Evolutionary conservation across 2,888 invertebrate genomes (phyloP).

Genomic region (Nephrotoma appendiculata): DNA sequence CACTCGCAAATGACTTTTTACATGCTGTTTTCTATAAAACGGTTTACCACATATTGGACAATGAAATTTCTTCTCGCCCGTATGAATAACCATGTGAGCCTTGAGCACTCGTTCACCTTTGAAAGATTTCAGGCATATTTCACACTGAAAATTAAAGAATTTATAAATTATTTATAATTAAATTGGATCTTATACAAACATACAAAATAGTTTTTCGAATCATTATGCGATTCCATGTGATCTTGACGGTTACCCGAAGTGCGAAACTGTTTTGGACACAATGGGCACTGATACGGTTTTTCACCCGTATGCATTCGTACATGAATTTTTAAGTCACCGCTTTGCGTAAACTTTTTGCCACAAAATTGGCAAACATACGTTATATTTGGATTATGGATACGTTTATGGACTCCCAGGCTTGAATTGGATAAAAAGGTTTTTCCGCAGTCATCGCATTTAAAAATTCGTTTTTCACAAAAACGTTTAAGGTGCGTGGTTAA

Average conservation of each 20-base stretch:
- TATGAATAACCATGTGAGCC: neutral
- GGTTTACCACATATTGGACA: neutral
- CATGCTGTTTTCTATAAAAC: neutral
- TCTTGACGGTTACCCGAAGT: constrained; percentile 18
- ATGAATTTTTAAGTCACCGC: constrained; percentile 36
- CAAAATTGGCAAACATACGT: constrained; percentile 18
- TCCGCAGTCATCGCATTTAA: neutral
- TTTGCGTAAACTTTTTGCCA: constrained; percentile 39
- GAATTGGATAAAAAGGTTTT: neutral
- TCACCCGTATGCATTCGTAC: constrained; percentile 33
- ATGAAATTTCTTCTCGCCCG: neutral
- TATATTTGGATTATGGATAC: neutral
- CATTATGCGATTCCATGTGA: neutral
- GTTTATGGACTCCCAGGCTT: neutral
- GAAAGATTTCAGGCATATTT: neutral
- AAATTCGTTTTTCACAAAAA: neutral
- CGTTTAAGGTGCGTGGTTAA: neutral
- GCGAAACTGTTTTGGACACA: constrained; percentile 34
- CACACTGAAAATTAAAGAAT: neutral
- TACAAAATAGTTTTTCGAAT: neutral
- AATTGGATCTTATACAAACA: neutral
- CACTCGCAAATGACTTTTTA: neutral
- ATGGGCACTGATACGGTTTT: constrained; percentile 33
- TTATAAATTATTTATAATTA: neutral
- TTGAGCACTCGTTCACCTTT: neutral